phyloP scores from a whole-genome alignment of 2,797 vertebrate species.

The Chromobotia macracanthus region DNA sequence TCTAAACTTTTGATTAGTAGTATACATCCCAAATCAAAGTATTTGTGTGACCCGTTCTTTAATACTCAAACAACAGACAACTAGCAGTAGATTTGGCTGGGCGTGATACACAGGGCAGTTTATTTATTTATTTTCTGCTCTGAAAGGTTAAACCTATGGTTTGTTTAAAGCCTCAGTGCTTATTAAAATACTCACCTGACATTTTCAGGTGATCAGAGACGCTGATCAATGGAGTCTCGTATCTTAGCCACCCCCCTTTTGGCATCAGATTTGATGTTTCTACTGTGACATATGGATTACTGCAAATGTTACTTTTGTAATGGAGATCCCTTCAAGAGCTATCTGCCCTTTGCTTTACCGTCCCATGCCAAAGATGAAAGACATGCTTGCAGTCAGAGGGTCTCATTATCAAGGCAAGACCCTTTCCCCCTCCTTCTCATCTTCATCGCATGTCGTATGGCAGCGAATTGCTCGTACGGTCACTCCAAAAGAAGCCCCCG shows the following conservation, averaged over 20 bases:
- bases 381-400: slow-evolving; percentile 75
- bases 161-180: slow-evolving; percentile 30
- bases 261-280: slow-evolving; percentile 48
- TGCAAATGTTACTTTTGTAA: slow-evolving; percentile 48
- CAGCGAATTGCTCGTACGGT: slow-evolving; percentile 10
- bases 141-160: slow-evolving; percentile 52
- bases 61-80: not conserved
- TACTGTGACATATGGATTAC: slow-evolving; percentile 52
- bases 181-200: slow-evolving; percentile 52
- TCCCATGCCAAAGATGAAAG: slow-evolving; percentile 76
- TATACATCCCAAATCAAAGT: not conserved
- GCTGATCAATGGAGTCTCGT: slow-evolving; percentile 39
- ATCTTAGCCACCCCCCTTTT: not conserved
- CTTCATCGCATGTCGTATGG: slow-evolving; percentile 39
- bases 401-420: slow-evolving; percentile 78
- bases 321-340: slow-evolving; percentile 59
- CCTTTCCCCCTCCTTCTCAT: slow-evolving; percentile 64
- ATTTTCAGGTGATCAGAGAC: slow-evolving; percentile 52
- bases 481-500: slow-evolving; percentile 49
- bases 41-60: not conserved
- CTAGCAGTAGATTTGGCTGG: not conserved
- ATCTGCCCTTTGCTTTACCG: slow-evolving; percentile 71
- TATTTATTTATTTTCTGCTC: slow-evolving; percentile 38
- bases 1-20: too few relatives aligned
- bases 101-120: not conserved